Evolutionary conservation across 2,797 vertebrate species (phyloP).

Genomic region (Tauraco hartlaubi): DNA sequence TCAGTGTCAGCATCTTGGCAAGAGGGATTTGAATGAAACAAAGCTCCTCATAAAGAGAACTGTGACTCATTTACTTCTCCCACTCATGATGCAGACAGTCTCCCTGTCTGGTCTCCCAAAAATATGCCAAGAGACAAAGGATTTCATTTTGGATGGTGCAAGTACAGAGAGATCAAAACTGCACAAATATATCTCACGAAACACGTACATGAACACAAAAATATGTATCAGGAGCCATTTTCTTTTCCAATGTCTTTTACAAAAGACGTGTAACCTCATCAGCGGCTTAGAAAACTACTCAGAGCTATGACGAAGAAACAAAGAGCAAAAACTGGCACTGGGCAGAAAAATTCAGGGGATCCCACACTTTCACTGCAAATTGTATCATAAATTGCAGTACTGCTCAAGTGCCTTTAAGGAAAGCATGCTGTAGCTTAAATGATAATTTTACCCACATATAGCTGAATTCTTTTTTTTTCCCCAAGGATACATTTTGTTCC

Average conservation of each 20-base stretch:
- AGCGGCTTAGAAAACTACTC: slow-evolving; percentile 17
- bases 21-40: slow-evolving; percentile 77
- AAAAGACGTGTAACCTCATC: neutral
- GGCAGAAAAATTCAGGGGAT: slow-evolving; percentile 7
- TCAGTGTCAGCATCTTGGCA: slow-evolving; percentile 78
- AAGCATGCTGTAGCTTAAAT: neutral
- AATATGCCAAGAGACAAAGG: slow-evolving; percentile 62
- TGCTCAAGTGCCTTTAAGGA: neutral
- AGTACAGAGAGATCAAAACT: slow-evolving; percentile 1
- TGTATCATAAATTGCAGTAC: neutral
- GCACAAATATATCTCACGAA: neutral
- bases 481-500: slow-evolving; percentile 24
- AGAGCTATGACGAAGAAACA: neutral
- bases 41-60: slow-evolving; percentile 73
- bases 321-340: neutral
- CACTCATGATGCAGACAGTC: slow-evolving; percentile 73
- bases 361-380: neutral
- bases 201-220: neutral
- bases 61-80: slow-evolving; percentile 79
- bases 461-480: neutral
- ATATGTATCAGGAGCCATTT: neutral
- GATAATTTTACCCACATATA: neutral
- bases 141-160: slow-evolving; percentile 49
- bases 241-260: neutral
- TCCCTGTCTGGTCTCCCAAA: slow-evolving; percentile 70